Evolutionary conservation across 2,797 vertebrate genomes (phyloP).

Genomic region (Prionace glauca): DNA sequence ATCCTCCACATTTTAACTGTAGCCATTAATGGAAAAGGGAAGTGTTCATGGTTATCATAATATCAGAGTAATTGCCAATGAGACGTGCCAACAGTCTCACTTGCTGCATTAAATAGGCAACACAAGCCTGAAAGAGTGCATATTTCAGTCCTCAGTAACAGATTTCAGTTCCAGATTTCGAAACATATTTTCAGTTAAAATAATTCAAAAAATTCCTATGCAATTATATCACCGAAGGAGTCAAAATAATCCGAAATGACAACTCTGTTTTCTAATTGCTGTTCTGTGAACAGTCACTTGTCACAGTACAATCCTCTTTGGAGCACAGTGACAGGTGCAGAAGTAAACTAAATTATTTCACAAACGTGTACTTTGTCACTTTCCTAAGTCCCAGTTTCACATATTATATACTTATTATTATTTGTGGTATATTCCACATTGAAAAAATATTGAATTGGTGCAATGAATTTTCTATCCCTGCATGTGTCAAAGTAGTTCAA

Average conservation of each 20-base stretch:
- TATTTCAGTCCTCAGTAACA: background rate
- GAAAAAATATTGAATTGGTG: background rate
- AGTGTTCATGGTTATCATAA: background rate
- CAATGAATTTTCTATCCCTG: background rate
- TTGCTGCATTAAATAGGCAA: background rate
- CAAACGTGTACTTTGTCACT: background rate
- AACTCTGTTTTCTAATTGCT: background rate
- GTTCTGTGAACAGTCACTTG: constrained; percentile 10
- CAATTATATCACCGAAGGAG: background rate
- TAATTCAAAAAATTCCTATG: background rate
- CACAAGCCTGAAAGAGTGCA: background rate
- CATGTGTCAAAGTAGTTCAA: background rate
- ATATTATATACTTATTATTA: no score
- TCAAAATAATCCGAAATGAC: constrained; percentile 11
- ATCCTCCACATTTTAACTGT: background rate
- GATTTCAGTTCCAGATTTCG: background rate
- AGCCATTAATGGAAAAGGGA: background rate
- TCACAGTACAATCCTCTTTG: background rate
- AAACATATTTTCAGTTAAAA: background rate
- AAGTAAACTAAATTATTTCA: constrained; percentile 16
- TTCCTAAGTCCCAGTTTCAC: background rate
- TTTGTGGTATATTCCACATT: background rate
- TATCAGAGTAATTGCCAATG: background rate
- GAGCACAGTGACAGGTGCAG: background rate
- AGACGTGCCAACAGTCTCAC: background rate